These are phyloP conservation scores for Tribolium castaneum DNA, from an alignment of 1,140 invertebrate genomes.

Conservation along the genomic window DNA sequence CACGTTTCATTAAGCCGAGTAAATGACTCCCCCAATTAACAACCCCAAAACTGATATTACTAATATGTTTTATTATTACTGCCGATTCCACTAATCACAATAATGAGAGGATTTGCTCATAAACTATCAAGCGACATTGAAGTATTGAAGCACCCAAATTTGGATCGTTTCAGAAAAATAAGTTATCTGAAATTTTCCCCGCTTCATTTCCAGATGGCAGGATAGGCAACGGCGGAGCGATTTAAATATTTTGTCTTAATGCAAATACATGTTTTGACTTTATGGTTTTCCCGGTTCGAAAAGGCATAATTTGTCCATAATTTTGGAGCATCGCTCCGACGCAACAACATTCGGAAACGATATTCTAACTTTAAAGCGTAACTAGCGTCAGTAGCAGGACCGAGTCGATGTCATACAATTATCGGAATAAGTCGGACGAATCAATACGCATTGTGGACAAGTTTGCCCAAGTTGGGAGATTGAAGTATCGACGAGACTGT, in stretches of 20 bases:
- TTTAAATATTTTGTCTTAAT: neutral
- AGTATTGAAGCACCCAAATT: neutral
- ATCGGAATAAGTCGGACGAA: conserved; percentile 23
- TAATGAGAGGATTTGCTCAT: neutral
- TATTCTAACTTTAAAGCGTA: conserved; percentile 24
- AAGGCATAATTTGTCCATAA: conserved; percentile 28
- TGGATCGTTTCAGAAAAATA: neutral
- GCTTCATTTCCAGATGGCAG: neutral
- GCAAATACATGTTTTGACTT: conserved; percentile 8
- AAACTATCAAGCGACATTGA: neutral
- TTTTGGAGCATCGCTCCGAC: neutral
- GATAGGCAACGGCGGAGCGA: neutral
- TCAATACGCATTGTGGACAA: conserved; percentile 26
- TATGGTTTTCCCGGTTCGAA: conserved; percentile 10
- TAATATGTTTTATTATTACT: neutral
- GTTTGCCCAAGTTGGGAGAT: conserved; percentile 10
- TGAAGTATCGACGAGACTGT: conserved; percentile 17
- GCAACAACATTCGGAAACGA: conserved; percentile 24
- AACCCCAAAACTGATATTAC: neutral
- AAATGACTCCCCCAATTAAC: neutral
- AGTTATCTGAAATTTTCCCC: neutral
- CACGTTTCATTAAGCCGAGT: neutral
- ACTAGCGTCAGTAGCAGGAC: conserved; percentile 12
- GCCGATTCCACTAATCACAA: neutral
- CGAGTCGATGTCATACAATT: conserved; percentile 20